Conservation (phyloP, 1,140 invertebrate genomes). For the Cydia pomonella region DNA sequence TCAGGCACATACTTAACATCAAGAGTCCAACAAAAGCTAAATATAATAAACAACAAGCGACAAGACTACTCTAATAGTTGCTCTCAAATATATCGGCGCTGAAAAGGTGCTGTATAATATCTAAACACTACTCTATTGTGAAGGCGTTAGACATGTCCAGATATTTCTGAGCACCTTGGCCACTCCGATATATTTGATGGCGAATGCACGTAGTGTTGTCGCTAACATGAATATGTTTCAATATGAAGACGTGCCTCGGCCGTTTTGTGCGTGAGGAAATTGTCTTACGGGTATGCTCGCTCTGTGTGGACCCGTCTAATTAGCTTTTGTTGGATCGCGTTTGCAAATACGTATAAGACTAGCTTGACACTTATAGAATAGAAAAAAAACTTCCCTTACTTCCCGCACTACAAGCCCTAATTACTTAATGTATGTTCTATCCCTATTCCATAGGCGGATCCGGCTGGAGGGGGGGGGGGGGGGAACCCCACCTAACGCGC, state of each 20-base stretch:
- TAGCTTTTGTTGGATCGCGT: not conserved
- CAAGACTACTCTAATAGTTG: not conserved
- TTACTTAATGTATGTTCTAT: too few species aligned
- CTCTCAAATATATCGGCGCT: too few species aligned
- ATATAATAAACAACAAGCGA: not conserved
- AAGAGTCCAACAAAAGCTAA: not conserved
- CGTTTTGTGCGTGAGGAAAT: too few species aligned
- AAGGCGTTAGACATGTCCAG: not conserved
- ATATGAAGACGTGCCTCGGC: too few species aligned
- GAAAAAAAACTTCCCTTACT: not conserved
- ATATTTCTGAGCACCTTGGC: not conserved
- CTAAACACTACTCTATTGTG: too few species aligned
- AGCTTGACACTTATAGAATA: constrained; percentile 25
- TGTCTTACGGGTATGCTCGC: too few species aligned
- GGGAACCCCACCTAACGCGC: too few species aligned
- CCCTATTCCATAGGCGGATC: too few species aligned
- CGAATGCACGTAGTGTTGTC: not conserved
- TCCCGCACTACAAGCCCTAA: too few species aligned
- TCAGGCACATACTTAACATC: constrained; percentile 5
- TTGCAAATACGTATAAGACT: constrained; percentile 10
- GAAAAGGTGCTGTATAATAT: too few species aligned
- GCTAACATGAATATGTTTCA: not conserved
- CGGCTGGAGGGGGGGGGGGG: too few species aligned
- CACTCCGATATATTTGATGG: not conserved
- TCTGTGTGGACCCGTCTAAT: too few species aligned